phyloP scores from a whole-genome alignment of 2,113 vertebrate genomes.

The Eupsittula cactorum region DNA sequence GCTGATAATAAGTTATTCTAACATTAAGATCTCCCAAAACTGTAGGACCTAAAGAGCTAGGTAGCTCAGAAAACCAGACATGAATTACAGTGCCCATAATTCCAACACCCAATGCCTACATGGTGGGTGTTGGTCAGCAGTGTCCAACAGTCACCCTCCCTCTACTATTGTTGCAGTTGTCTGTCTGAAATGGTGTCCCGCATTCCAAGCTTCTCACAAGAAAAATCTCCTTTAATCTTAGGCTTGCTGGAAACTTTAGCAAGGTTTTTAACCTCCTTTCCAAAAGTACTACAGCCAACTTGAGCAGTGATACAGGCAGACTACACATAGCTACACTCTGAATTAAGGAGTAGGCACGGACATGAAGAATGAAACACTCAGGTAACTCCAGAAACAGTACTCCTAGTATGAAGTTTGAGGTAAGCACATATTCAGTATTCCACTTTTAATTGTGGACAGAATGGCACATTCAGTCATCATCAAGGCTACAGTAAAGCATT shows the following conservation, averaged over 20 bases:
- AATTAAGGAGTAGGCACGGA: not conserved
- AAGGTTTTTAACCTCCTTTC: not conserved
- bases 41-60: not conserved
- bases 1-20: not conserved
- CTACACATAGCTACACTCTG: rapidly evolving
- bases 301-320: not conserved
- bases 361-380: rapidly evolving
- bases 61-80: not conserved
- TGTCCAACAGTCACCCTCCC: rapidly evolving
- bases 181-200: not conserved
- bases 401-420: not conserved
- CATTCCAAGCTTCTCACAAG: not conserved
- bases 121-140: rapidly evolving
- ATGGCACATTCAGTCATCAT: not conserved
- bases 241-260: not conserved
- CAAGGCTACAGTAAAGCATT: not conserved
- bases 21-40: not conserved
- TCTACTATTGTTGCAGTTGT: not conserved
- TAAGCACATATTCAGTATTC: not conserved
- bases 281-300: not conserved
- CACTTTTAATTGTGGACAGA: not conserved
- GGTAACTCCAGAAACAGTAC: not conserved
- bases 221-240: not conserved
- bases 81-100: not conserved
- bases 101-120: not conserved